A percentile compares a stretch with the other conserved stretches of the same genome.
phyloP scores from a whole-genome alignment of 1,140 invertebrate species.

The Zaprionus nigranus region DNA sequence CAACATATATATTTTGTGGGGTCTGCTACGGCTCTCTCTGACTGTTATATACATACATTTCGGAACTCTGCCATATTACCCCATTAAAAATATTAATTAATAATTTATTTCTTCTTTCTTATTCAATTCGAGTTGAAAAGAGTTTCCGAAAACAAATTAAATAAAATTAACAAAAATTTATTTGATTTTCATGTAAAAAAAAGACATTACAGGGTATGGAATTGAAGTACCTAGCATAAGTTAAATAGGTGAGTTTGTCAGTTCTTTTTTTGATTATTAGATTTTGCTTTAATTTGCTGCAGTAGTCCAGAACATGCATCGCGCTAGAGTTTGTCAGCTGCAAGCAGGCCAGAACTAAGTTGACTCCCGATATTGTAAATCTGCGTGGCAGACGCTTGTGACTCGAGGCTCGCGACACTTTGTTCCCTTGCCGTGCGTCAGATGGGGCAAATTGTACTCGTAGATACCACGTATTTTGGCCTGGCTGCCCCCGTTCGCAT shows the following conservation, averaged over 20 bases:
- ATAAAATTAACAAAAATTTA: background rate
- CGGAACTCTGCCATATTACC: too few relatives aligned
- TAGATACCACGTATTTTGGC: constrained; percentile 47
- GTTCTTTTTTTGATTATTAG: background rate
- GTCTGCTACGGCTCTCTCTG: too few relatives aligned
- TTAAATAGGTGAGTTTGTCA: background rate
- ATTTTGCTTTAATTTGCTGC: background rate
- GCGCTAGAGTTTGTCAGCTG: too few relatives aligned
- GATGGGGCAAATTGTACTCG: constrained; percentile 46
- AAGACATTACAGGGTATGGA: background rate
- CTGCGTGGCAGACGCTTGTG: background rate
- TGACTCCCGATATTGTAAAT: too few relatives aligned
- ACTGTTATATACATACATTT: too few relatives aligned
- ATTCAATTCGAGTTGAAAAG: too few relatives aligned
- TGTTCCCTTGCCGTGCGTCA: background rate
- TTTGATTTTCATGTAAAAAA: background rate
- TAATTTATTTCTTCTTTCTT: too few relatives aligned
- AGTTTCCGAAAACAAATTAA: too few relatives aligned
- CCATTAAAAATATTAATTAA: too few relatives aligned
- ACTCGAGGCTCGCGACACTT: background rate
- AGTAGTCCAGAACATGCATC: background rate
- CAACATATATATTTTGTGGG: too few relatives aligned
- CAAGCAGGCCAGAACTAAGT: too few relatives aligned
- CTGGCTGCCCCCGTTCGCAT: constrained; percentile 84
- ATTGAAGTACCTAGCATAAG: background rate